Evolutionary conservation across 2,113 vertebrate genomes (phyloP).

Genomic region (Sinosuthora webbiana): DNA sequence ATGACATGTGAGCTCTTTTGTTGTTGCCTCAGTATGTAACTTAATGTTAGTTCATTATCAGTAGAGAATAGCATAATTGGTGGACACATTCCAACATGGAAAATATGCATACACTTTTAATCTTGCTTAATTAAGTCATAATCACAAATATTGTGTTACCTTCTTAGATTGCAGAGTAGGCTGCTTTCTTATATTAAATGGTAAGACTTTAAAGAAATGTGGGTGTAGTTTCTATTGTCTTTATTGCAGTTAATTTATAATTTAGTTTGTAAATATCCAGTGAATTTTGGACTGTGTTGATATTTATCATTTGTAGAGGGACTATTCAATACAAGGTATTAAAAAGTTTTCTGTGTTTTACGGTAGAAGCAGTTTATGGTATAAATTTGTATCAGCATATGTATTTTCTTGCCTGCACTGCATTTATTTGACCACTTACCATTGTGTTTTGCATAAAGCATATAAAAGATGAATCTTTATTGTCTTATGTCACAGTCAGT

Average conservation of each 20-base stretch:
- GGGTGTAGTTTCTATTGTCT: background rate
- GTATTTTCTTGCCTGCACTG: background rate
- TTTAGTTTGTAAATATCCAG: background rate
- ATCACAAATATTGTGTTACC: background rate
- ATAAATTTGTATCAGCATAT: background rate
- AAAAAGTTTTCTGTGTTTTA: background rate
- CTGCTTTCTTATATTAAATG: background rate
- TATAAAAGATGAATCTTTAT: background rate
- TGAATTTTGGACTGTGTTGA: background rate
- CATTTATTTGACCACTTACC: background rate
- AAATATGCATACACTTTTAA: background rate
- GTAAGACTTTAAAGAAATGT: background rate
- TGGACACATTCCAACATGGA: background rate
- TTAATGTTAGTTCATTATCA: background rate
- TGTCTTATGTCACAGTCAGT: background rate
- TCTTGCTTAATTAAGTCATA: background rate
- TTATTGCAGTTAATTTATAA: background rate
- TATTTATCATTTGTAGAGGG: background rate
- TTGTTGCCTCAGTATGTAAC: background rate
- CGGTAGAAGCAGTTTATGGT: background rate
- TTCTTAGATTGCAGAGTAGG: background rate
- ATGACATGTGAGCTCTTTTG: background rate
- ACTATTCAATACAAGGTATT: background rate
- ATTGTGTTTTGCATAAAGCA: background rate
- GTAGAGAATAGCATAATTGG: background rate